A percentile compares a stretch with the other conserved stretches of the same genome.
Evolutionary conservation across 1,140 invertebrate species (phyloP).

Genomic region (Pseudobourletiella spinata): DNA sequence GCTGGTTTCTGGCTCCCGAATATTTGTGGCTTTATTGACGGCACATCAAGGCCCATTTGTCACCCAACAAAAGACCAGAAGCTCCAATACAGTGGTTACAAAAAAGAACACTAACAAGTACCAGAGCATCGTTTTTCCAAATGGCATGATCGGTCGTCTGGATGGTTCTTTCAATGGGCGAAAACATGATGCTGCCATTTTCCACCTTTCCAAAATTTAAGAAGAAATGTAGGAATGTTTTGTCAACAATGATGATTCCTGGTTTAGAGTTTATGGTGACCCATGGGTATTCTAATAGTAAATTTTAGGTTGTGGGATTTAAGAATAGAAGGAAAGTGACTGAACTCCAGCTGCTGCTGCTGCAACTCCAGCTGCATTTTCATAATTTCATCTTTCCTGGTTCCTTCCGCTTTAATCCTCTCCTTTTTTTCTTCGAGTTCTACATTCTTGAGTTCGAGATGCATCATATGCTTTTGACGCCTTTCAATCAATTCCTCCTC

Average conservation of each 20-base stretch:
- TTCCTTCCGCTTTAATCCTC: no score
- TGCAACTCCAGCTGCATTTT: no score
- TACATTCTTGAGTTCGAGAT: no score
- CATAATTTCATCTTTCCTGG: no score
- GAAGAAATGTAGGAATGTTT: constrained; percentile 39
- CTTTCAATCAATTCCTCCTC: no score
- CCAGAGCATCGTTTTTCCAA: constrained; percentile 12
- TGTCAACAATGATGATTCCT: background rate
- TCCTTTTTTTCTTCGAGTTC: no score
- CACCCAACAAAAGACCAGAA: constrained; percentile 8
- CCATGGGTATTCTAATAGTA: no score
- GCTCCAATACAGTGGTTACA: background rate
- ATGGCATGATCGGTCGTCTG: constrained; percentile 12
- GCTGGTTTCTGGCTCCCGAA: background rate
- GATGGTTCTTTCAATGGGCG: constrained; percentile 18
- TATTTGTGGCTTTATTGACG: constrained; percentile 20
- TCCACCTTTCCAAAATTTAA: background rate
- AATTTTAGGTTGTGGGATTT: no score
- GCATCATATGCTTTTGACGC: no score
- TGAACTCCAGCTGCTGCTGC: no score
- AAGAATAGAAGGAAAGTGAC: no score
- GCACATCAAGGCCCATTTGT: constrained; percentile 20
- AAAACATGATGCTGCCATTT: constrained; percentile 10
- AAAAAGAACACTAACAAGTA: constrained; percentile 5
- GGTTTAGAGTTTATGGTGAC: background rate